A percentile compares a stretch with the other conserved stretches of the same genome.
Evolutionary conservation across 2,888 invertebrate species (phyloP).

Genomic region (Lochmaea capreae): DNA sequence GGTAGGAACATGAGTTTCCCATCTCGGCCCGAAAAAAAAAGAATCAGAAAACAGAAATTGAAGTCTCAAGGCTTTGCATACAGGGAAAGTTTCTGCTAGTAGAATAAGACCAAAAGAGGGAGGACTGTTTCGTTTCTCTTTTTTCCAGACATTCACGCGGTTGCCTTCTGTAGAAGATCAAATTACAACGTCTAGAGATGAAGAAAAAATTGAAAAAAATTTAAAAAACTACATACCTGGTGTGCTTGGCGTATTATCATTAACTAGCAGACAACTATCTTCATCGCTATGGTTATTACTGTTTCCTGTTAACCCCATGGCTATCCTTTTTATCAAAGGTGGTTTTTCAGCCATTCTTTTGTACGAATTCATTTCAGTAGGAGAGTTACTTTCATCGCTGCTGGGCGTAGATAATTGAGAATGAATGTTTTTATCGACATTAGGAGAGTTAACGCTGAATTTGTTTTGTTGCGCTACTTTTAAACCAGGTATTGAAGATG

Average conservation of each 20-base stretch:
- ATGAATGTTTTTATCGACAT: conserved; percentile 56
- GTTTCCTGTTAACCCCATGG: conserved; percentile 77
- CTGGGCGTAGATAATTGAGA: conserved; percentile 73
- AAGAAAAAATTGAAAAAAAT: too few relatives aligned
- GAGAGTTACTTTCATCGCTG: conserved; percentile 89
- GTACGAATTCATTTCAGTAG: conserved; percentile 88
- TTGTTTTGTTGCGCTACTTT: conserved; percentile 71
- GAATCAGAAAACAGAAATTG: too few relatives aligned
- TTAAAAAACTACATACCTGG: conserved; percentile 62
- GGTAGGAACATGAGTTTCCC: too few relatives aligned
- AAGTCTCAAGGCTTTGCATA: too few relatives aligned
- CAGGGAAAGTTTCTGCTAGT: not conserved
- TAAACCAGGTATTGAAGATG: conserved; percentile 77
- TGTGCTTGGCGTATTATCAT: conserved; percentile 64
- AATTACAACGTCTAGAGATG: too few relatives aligned
- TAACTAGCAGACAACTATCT: conserved; percentile 80
- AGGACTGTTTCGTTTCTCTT: too few relatives aligned
- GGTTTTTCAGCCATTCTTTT: conserved; percentile 85
- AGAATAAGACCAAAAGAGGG: not conserved
- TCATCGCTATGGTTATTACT: conserved; percentile 69
- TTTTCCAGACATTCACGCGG: too few relatives aligned
- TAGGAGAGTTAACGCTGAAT: conserved; percentile 62
- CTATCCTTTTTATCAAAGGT: conserved; percentile 80
- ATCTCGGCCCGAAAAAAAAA: too few relatives aligned
- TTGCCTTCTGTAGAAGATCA: too few relatives aligned